Base-by-base conservation (phyloP, 2,113 vertebrate species). In the Cygnus atratus region DNA sequence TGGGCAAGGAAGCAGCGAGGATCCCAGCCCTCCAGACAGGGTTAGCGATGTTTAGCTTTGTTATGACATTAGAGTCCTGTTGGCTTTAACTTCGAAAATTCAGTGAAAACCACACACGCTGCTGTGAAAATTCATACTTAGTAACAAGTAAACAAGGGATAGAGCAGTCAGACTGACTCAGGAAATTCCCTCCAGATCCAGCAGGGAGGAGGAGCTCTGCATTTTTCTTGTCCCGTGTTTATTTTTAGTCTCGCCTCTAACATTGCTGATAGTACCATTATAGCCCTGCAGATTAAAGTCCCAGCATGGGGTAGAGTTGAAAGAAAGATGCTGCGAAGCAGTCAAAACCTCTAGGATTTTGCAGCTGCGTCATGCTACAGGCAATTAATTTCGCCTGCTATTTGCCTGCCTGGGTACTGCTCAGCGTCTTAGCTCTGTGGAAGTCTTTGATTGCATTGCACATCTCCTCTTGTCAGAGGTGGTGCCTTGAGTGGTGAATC, bases 71-170 rank as follows among this genome's bases (percentile, higher is more conserved):
- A 20, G 6, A 79, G 54, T 75, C 50, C n/a, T 85, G 71, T 76
- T 93, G 88, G 62, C 88, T 92, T 95, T 73, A 76, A 93, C 92
- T 91, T 66, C 74, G 80, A 88, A 92, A 77, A 90, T 86, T 92
- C 52, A 71, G 61, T 88, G 89, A n/a, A 94, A 95, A 39, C 88
- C 92, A 92, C 92, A 90, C 90, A 92, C 37, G 2, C 70, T 88
- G 94, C 95, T 95, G 94, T 82, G 94, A 93, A 95, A 94, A 97
- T 94, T 95, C 91, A 7, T 96, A 70, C 93, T 94, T 92, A 29
- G 81, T 93, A 92, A 95, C 62, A 76, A 96, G 93, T 93, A 96
- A 95, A 95, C 84, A 93, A 95, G 81, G 5, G 78, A 85, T 82
- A 7, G 54, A 92, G 90, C 92, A 73, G 93, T 37, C 77, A 65